A percentile compares a stretch with the other conserved stretches of the same genome.
Conservation (phyloP, 2,888 invertebrate genomes). For the Papilio demoleus region DNA sequence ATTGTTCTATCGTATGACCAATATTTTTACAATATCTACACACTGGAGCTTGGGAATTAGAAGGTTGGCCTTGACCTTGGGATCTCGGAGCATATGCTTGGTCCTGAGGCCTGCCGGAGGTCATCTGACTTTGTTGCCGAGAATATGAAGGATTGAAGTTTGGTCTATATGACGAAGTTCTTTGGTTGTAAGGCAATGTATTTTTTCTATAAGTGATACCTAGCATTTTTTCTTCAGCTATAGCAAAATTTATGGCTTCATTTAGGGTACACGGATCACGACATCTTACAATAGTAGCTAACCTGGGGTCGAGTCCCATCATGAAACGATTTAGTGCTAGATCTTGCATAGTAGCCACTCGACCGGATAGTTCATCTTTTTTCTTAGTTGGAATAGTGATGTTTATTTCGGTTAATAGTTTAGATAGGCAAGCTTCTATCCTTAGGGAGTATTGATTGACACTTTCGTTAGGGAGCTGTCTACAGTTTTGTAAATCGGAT, state of each 20-base stretch:
- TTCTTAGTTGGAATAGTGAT: conserved; percentile 27
- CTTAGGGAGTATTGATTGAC: conserved; percentile 19
- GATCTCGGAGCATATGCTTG: not conserved
- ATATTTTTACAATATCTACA: not conserved
- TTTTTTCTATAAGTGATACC: not conserved
- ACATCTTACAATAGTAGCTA: not conserved
- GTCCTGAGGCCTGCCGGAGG: not conserved
- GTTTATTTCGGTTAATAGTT: conserved; percentile 31
- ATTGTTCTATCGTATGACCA: not conserved
- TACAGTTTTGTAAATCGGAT: conserved; percentile 31
- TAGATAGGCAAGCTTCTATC: conserved; percentile 24
- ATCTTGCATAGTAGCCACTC: conserved; percentile 19
- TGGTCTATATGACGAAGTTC: not conserved
- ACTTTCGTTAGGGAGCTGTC: conserved; percentile 14
- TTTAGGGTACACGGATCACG: not conserved
- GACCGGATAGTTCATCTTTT: conserved; percentile 26
- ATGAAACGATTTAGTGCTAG: conserved; percentile 17
- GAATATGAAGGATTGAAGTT: not conserved
- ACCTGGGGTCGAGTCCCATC: not conserved
- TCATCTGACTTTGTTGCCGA: too few relatives aligned
- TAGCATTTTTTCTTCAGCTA: not conserved
- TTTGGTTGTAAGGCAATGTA: not conserved
- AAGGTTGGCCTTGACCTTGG: too few relatives aligned
- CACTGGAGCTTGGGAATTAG: not conserved
- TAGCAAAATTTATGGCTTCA: not conserved